Base-by-base conservation (phyloP, 2,797 vertebrate species). In the Sebastes melanostomus region DNA sequence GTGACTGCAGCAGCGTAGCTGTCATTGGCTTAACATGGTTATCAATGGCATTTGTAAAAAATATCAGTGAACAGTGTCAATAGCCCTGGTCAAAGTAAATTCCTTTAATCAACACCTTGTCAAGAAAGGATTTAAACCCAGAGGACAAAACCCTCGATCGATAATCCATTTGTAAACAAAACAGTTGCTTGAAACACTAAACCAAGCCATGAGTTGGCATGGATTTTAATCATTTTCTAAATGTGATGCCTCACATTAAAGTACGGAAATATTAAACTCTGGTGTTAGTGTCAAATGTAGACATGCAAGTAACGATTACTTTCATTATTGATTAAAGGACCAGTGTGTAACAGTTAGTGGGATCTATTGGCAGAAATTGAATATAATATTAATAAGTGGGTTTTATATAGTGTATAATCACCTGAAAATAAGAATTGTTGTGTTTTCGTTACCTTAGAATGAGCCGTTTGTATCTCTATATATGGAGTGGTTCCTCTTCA, bases 1-100 rank as follows among this genome's bases (percentile, higher is more conserved):
- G 55, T 82, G 77, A 80, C 78, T 82, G 54, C 5, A 73, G 78
- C 66, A 22, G 66, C 82, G 72, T 72, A 63, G 72, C 83, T 78
- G 80, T 77, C 87, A 68, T 85, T 70, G 74, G 36, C 75, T 72
- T 34, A 55, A 85, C 61, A 22, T 59, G 66, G 59, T 55, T 82
- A 79, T 82, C 80, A 86, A 22, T 66, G 25, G 36, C 60, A 14
- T 54, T 72, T 78, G 29, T n/a, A 72, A 79, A 78, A 20, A 56
- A 65, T 46, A 71, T 85, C 87, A 79, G 30, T 59, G 54, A 36
- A 29, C 54, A 32, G 4, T 63, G 80, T 85, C 58, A 86, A 65
- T 66, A 61, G 38, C 20, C 36, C 71, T 27, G 25, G 86, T 85
- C 68, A 62, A 73, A 70, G 46, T 83, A 62, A 60, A 78, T 72